Evolutionary conservation across 2,113 vertebrate species (phyloP), one percentile per base, ranked within the genome.

Genomic region (Myotis yumanensis): DNA sequence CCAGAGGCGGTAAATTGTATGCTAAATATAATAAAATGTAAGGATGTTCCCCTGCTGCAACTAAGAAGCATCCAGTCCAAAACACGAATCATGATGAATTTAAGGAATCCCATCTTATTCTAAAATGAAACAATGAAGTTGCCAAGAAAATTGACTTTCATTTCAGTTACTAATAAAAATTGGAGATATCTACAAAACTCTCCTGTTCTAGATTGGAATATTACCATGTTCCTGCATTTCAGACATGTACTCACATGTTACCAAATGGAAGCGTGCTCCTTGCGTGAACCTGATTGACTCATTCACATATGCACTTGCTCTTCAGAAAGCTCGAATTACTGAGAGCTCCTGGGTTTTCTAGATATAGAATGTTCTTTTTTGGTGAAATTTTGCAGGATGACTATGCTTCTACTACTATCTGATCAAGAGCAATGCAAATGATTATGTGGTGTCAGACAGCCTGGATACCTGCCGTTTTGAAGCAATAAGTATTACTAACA

Each of bases 311-410:
- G 4, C 85, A 37, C 11, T 59, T 93, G 89, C 62, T 68, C 46
- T 37, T 93, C 32, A 87, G 79, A 51, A 89, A 95, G 48, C 23
- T 89, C 30, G 54, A 90, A 86, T 82, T 75, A 84, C 71, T 72
- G 40, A 92, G 59, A 87, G 6, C 30, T 57, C 43, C 57, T 90
- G 48, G 30, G 59, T n/a, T 69, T 90, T 89, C 54, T 35, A 54
- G 37, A 73, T 64, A 46, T 10, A 71, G 28, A 28, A 64, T 51
- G 18, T 14, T 66, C 5, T 91, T 92, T 92, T 82, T 69, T 51
- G 57, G 48, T 69, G 46, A 82, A 35, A 86, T 83, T 79, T 46
- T 92, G 25, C 54, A 90, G 66, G 89, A 81, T 54, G n/a, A 68
- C 0, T 15, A 0, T 92, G 28, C 92, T 71, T 87, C 77, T 35